These are phyloP conservation scores for Zoroaster sp. DNA, from an alignment of 53 echinoderm and acorn worm genomes.

Conservation along the genomic window DNA sequence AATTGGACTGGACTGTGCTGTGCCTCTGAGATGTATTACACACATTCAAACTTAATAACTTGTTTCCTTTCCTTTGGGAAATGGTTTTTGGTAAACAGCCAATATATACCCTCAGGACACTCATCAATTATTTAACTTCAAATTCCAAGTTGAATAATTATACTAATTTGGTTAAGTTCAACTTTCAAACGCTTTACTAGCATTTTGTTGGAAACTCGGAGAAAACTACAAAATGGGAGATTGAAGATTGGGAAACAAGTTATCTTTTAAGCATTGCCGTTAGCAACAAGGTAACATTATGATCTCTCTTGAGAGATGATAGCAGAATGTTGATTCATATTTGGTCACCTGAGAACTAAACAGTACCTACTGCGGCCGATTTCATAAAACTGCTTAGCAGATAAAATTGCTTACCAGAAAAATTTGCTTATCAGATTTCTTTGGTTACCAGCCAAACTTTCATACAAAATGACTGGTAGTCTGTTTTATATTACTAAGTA, in stretches of 20 bases:
- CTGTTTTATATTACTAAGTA: too few species aligned
- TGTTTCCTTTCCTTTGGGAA: not conserved
- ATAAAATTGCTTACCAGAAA: too few species aligned
- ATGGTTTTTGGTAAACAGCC: not conserved
- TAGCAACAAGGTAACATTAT: not conserved
- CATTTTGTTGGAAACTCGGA: not conserved
- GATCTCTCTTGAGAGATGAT: not conserved
- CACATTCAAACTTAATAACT: not conserved
- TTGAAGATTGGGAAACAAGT: not conserved
- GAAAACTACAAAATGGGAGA: not conserved
- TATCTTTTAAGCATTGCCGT: not conserved
- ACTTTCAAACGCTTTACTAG: too few species aligned
- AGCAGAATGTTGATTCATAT: not conserved
- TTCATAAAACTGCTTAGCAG: too few species aligned
- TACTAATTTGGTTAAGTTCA: too few species aligned
- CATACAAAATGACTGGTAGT: too few species aligned
- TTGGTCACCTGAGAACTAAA: too few species aligned
- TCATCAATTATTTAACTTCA: too few species aligned
- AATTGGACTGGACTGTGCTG: slow-evolving; percentile 3
- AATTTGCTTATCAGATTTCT: too few species aligned
- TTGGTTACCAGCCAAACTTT: too few species aligned
- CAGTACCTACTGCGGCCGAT: too few species aligned
- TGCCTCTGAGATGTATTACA: slow-evolving; percentile 34
- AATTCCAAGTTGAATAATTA: not conserved
- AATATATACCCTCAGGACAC: not conserved